These are phyloP conservation scores for Dexiosoma caninum DNA, from an alignment of 2,888 invertebrate species.

Conservation along the genomic window DNA sequence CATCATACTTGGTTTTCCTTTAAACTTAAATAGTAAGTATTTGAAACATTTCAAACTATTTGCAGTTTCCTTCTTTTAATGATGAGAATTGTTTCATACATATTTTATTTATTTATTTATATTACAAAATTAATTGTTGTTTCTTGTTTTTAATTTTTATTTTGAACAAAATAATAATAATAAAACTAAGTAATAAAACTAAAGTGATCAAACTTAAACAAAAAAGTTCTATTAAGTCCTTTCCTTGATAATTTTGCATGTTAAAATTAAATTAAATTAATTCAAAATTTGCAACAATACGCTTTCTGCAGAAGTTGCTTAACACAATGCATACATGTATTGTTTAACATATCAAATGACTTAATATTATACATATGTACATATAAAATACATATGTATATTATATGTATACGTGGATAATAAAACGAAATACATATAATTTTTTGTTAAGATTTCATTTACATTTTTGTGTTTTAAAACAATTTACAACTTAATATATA, in stretches of 20 bases:
- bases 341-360: slow-evolving; percentile 17
- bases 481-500: slow-evolving; percentile 41
- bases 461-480: slow-evolving; percentile 29
- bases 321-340: not conserved
- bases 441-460: slow-evolving; percentile 21
- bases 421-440: slow-evolving; percentile 6
- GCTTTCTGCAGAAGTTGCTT: not conserved
- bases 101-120: not conserved
- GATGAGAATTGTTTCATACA: not conserved
- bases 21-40: slow-evolving; percentile 42
- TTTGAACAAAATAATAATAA: slow-evolving; percentile 6
- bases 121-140: slow-evolving; percentile 6
- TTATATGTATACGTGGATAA: too few relatives aligned
- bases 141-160: slow-evolving; percentile 4
- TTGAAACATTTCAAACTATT: slow-evolving; percentile 1
- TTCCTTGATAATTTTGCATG: not conserved
- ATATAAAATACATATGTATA: too few relatives aligned
- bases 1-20: not conserved
- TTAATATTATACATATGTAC: slow-evolving; percentile 7
- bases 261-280: not conserved
- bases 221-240: slow-evolving; percentile 14
- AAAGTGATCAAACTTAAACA: slow-evolving; percentile 31
- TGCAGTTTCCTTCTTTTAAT: not conserved
- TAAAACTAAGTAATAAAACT: slow-evolving; percentile 13
- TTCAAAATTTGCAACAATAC: slow-evolving; percentile 9